A percentile compares a stretch with the other conserved stretches of the same genome.
Conservation (phyloP, 2,797 vertebrate species). For the Mycteria americana region DNA sequence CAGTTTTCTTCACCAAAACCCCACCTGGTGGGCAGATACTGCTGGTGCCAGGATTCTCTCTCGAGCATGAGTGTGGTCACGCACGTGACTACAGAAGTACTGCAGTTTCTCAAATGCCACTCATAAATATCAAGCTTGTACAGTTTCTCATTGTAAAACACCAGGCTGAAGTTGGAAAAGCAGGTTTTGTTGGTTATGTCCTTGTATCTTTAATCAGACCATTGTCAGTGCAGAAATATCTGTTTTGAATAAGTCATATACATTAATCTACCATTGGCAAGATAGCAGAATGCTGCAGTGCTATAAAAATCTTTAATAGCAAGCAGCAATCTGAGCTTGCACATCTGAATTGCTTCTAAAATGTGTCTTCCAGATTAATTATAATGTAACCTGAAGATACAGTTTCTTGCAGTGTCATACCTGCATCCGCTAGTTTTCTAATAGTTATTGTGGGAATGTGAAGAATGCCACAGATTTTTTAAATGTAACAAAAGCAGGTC, state of each 20-base stretch:
- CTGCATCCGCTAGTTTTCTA: not conserved
- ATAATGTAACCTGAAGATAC: not conserved
- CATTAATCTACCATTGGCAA: not conserved
- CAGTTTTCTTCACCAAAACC: not conserved
- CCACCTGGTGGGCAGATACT: not conserved
- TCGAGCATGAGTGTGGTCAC: not conserved
- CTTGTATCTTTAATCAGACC: not conserved
- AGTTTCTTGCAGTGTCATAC: not conserved
- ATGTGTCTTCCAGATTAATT: not conserved
- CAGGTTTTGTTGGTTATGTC: not conserved
- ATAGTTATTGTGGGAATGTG: not conserved
- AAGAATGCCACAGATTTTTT: not conserved
- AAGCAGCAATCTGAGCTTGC: not conserved
- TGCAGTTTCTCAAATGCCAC: not conserved
- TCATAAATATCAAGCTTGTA: not conserved
- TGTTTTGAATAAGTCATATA: not conserved
- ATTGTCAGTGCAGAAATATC: not conserved
- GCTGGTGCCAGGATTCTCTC: not conserved
- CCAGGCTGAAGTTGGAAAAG: not conserved
- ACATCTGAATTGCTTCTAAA: not conserved
- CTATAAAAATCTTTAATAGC: conserved; percentile 13
- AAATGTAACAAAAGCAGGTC: not conserved
- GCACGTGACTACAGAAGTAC: not conserved
- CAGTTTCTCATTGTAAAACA: not conserved
- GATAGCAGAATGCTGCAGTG: conserved; percentile 15